Conservation (phyloP, 2,797 vertebrate species). For the Vespertilio murinus region DNA sequence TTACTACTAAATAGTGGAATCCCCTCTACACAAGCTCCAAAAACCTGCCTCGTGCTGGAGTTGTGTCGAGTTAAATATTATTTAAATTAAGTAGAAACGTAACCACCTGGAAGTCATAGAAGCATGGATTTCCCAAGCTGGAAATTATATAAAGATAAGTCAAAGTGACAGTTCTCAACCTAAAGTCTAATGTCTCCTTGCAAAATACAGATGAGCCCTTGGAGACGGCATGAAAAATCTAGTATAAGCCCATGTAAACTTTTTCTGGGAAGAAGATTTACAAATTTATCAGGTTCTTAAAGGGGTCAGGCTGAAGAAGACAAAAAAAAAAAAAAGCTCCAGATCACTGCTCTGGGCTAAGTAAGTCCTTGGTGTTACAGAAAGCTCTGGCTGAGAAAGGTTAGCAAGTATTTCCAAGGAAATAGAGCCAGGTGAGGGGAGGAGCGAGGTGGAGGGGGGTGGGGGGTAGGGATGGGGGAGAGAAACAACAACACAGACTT, state of each 20-base stretch:
- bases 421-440: background rate
- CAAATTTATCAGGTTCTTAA: background rate
- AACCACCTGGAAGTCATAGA: background rate
- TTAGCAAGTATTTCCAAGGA: background rate
- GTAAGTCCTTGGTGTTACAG: background rate
- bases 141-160: background rate
- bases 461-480: no score
- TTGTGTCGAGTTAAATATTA: background rate
- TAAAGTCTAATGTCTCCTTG: background rate
- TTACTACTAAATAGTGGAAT: background rate
- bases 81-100: background rate
- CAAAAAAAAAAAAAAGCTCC: conserved; percentile 7
- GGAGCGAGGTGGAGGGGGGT: no score
- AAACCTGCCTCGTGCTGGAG: background rate
- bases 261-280: background rate
- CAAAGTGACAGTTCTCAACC: background rate
- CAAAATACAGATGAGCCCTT: background rate
- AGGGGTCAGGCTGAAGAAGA: background rate
- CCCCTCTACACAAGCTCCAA: background rate
- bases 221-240: background rate
- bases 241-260: background rate
- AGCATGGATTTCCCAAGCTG: background rate
- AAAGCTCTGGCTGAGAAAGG: background rate
- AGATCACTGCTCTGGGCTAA: background rate
- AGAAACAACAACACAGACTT: background rate